Evolutionary conservation across 2,113 vertebrate species (phyloP), one percentile per base, ranked within the genome.

Genomic region (Cyprinus carpio): DNA sequence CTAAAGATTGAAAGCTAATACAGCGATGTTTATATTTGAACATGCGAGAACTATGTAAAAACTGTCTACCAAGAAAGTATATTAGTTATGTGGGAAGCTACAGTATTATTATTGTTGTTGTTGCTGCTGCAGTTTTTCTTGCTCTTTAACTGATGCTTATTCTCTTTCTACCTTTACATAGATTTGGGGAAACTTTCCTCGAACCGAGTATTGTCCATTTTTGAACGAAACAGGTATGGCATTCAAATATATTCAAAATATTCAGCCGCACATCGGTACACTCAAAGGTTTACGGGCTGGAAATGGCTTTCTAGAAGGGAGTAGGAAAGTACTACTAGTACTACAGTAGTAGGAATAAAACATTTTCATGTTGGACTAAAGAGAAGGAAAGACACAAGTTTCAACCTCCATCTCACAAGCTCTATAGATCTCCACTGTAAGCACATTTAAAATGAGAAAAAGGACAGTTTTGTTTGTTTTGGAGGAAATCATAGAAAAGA

Each of bases 161-260:
- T 27, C 8, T 77, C 25, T 18, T 85, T 83, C 69, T n/a, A 1
- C 23, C 6, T 58, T 76, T 29, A 9, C 1, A 16, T 83, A 95
- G 94, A 87, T 90, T 27, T 91, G 93, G 90, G 81, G 67, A 34
- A 78, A 86, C 4, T 2, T 0, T 2, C 29, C 86, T 4, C 86
- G 84, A 29, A 87, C 49, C 13, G 7, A 82, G 46, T 88, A 54
- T 29, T 94, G 94, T 74, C 93, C 93, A 65, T 94, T 94, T 79
- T 51, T 51, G 84, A 67, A 91, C 12, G 74, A 90, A n/a, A 69
- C 81, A 91, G 92, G 94, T 94, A 88, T 87, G 78, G 20, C 69
- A 40, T 23, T 40, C 34, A 40, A 54, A 54, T 4, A 54, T 31
- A 31, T 62, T 25, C 1, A 13, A 11, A 62, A 27, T 64, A 27